These are phyloP conservation scores for Tachysurus fulvidraco DNA, from an alignment of 2,113 vertebrate genomes.

Conservation along the genomic window DNA sequence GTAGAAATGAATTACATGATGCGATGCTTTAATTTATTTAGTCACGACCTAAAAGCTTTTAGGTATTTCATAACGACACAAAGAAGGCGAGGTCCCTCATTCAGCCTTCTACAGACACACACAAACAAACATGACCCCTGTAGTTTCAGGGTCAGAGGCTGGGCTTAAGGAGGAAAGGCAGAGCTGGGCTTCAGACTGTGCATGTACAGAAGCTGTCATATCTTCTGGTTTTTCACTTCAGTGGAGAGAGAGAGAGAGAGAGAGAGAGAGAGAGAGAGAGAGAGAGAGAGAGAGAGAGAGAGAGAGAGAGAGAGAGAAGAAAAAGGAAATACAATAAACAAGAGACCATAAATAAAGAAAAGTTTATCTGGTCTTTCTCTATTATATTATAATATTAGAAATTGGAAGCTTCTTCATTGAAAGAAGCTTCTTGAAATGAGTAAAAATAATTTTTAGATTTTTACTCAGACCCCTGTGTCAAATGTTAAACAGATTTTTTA, in stretches of 20 bases:
- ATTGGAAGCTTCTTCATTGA: neutral
- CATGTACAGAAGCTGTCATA: slow-evolving; percentile 25
- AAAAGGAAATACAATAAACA: neutral
- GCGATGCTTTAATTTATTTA: slow-evolving; percentile 8
- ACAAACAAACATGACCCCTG: neutral
- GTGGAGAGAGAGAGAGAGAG: neutral
- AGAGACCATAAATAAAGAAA: neutral
- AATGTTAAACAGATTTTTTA: too few relatives aligned
- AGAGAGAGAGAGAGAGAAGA: neutral
- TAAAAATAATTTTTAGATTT: too few relatives aligned
- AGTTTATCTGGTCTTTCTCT: neutral
- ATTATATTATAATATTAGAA: too few relatives aligned
- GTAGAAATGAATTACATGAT: slow-evolving; percentile 21
- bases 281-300: neutral
- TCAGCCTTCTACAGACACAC: neutral
- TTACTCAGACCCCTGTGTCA: too few relatives aligned
- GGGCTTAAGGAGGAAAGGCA: neutral
- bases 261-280: neutral
- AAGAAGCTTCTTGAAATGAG: neutral
- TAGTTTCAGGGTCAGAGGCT: neutral
- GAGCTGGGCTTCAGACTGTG: neutral
- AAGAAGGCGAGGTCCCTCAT: slow-evolving; percentile 6
- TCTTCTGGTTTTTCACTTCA: slow-evolving; percentile 33
- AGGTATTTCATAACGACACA: neutral
- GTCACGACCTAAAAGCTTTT: neutral